These are phyloP conservation scores for Echeneis naucrates DNA, from an alignment of 2,797 vertebrate species.

Conservation along the genomic window DNA sequence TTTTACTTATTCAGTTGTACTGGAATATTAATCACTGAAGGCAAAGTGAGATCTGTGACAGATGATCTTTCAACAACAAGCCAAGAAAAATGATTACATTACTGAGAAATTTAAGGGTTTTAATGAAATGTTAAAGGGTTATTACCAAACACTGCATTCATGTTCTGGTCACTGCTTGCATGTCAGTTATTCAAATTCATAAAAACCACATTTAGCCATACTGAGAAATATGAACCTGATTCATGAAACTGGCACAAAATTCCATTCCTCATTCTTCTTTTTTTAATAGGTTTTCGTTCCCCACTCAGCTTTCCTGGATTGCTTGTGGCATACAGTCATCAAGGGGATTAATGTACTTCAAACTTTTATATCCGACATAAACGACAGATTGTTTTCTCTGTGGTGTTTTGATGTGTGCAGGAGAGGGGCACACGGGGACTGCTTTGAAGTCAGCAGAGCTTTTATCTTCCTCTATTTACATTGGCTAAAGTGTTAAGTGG, in stretches of 20 bases:
- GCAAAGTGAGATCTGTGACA: neutral
- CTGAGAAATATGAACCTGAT: conserved; percentile 13
- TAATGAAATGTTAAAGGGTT: neutral
- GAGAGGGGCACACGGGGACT: conserved; percentile 13
- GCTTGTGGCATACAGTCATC: conserved; percentile 51
- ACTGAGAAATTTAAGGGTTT: neutral
- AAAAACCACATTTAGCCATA: neutral
- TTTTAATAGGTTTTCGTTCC: neutral
- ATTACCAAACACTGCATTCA: neutral
- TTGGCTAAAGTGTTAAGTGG: conserved; percentile 78
- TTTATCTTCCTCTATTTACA: conserved; percentile 77
- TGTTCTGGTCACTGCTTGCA: neutral
- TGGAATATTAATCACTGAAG: neutral
- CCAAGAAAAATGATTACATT: neutral
- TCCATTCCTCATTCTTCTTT: conserved; percentile 5
- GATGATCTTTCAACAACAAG: neutral
- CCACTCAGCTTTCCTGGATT: conserved; percentile 23
- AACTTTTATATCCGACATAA: conserved; percentile 61
- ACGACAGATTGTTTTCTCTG: conserved; percentile 65
- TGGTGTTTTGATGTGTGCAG: conserved; percentile 62
- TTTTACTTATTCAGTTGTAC: neutral
- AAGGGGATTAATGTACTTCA: conserved; percentile 66
- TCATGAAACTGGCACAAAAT: conserved; percentile 20
- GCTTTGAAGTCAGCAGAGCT: conserved; percentile 73
- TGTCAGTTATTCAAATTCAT: neutral